Base-by-base conservation (phyloP, 2,797 vertebrate genomes). In the Cynopterus sphinx region DNA sequence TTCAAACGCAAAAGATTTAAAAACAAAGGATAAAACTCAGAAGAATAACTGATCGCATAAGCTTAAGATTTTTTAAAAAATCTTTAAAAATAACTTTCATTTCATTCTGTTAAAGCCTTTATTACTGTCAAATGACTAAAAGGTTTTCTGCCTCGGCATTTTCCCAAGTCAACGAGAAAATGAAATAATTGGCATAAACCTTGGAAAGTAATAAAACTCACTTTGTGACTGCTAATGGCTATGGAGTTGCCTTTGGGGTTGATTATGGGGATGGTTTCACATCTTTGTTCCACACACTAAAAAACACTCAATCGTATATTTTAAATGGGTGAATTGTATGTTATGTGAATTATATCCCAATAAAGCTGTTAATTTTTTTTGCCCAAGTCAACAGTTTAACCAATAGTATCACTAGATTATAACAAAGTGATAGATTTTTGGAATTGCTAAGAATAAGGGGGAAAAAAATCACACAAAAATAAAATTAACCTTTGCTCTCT, bases 1-100 rank as follows among this genome's bases (percentile, higher is more conserved):
- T 71, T 79, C 61, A 91, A 68, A 73, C 9, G 51, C 36, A 5
- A 55, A 90, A 90, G 63, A 81, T 70, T 4, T 86, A 68, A 78
- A 95, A 91, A 74, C 15, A 70, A 84, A 71, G 31, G 13, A 83
- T 31, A 78, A 73, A 94, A 88, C 28, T 59, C 61, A 68, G 77
- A 85, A 73, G 0, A 31, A 87, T 3, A 65, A 13, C 31, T 1
- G 49, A 71, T 55, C 7, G 65, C 88, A 74, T 57, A 86, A 82
- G 33, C 5, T 31, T 53, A 77, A 53, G n/a, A 55, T 67, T 24
- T 13, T 7, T 26, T 19, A 24, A 75, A 87, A 81, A 49, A 2
- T 16, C 24, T 53, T 28, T 26, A 55, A 77, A 77, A 67, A 36
- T 36, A 17, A 2, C 9, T 11, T 75, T 65, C 41, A 84, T 85